Evolutionary conservation across 2,797 vertebrate genomes (phyloP).

Genomic region (Neostethus bicornis): DNA sequence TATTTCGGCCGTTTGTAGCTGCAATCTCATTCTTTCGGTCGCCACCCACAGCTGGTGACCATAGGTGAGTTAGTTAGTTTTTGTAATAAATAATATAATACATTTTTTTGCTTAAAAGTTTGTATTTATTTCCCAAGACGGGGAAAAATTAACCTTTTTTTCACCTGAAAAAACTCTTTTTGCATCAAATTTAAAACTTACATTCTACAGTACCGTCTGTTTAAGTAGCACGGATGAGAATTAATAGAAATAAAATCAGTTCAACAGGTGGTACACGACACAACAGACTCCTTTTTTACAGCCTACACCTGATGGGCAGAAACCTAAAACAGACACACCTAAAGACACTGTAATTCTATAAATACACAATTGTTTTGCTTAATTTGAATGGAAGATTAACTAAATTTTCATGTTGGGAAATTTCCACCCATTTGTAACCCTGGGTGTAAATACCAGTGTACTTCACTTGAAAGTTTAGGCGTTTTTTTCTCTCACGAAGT

Average conservation of each 20-base stretch:
- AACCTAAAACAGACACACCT: background rate
- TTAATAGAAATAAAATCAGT: background rate
- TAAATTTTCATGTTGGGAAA: too few species aligned
- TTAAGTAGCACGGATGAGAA: background rate
- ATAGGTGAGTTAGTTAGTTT: too few species aligned
- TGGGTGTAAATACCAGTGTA: background rate
- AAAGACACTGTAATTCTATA: background rate
- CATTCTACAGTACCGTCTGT: background rate
- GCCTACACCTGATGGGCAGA: background rate
- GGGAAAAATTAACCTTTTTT: background rate
- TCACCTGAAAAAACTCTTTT: background rate
- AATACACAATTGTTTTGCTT: background rate
- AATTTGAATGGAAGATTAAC: too few species aligned
- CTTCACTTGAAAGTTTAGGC: too few species aligned
- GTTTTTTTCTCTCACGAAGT: too few species aligned
- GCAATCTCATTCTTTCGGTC: too few species aligned
- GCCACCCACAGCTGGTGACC: too few species aligned
- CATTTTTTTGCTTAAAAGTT: too few species aligned
- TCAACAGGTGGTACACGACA: background rate
- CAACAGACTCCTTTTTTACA: too few species aligned
- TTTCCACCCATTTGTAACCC: background rate
- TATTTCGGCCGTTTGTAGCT: too few species aligned
- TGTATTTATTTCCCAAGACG: too few species aligned
- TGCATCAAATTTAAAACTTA: background rate
- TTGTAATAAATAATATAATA: too few species aligned